Evolutionary conservation across 2,113 vertebrate genomes (phyloP), one percentile per base, ranked within the genome.

Genomic region (Atractosteus spatula): DNA sequence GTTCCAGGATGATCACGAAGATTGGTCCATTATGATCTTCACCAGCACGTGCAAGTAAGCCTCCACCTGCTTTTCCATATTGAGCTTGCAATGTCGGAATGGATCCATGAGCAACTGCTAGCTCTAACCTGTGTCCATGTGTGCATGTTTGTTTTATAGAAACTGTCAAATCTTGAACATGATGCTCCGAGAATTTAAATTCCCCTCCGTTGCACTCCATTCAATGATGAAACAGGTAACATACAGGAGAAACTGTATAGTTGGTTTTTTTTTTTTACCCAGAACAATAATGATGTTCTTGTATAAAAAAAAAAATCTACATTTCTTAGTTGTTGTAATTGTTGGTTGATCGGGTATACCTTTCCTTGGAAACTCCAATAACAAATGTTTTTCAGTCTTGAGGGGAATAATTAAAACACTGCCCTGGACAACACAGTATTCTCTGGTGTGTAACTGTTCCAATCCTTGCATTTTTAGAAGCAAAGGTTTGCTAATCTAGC

Each of bases 191-290:
- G 89, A 84, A n/a, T 97, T 90, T 80, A 90, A 3, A 56, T 99
- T 99, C 55, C 96, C 94, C 0, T 87, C 94, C 0, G 89, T 98
- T 44, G 93, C 92, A 0, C 88, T 99, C 68, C 97, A 99, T 63
- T 99, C 97, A 55, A 96, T 96, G 95, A 96, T 99, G 97, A 98
- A 98, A 47, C 97, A 99, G 94, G 97, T 96, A 76, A 76, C 75
- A 0, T 0, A 5, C 47, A 51, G 7, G 7, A 59, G 11, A 59
- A 1, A 29, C 17, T 29, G 17, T 29, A 1, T 29, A 29, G 17
- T 29, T n/a, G n/a, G n/a, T n/a, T n/a, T 29, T 29, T 29, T 29
- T 29, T 29, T 29, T 29, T 29, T 29, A 29, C 1, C 17, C 17
- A 29, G 17, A 29, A 29, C 17, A 29, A 29, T 29, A 29, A 29